Conservation (phyloP, 2,888 invertebrate genomes). For the Opisthograptis luteolata region DNA sequence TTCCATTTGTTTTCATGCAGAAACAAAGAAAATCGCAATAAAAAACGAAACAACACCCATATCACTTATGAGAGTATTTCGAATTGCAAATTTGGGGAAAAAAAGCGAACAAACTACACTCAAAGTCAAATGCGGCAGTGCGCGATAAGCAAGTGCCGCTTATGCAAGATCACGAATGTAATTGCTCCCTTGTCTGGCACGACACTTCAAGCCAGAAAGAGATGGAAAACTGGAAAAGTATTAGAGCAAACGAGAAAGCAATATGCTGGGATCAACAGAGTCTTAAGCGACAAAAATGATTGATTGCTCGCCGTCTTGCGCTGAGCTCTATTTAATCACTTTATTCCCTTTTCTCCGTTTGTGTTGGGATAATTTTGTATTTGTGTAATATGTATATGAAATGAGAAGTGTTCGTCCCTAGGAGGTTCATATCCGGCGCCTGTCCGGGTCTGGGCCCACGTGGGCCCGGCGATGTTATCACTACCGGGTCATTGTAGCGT, state of each 20-base stretch:
- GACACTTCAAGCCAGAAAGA: constrained; percentile 82
- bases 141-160: constrained; percentile 83
- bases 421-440: constrained; percentile 73
- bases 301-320: constrained; percentile 83
- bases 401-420: constrained; percentile 71
- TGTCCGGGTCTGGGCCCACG: constrained; percentile 62
- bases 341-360: constrained; percentile 85
- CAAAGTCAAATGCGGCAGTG: constrained; percentile 81
- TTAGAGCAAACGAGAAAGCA: constrained; percentile 59
- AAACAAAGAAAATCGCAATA: constrained; percentile 42
- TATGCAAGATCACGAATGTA: constrained; percentile 86
- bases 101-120: constrained; percentile 78
- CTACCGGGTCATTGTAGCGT: constrained; percentile 56
- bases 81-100: constrained; percentile 82
- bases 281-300: constrained; percentile 84
- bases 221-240: constrained; percentile 48
- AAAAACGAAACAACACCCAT: constrained; percentile 58
- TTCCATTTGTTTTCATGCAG: constrained; percentile 31
- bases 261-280: constrained; percentile 67
- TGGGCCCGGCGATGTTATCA: constrained; percentile 70
- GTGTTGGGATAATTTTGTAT: constrained; percentile 83
- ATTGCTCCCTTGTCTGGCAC: constrained; percentile 85
- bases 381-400: constrained; percentile 83
- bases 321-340: constrained; percentile 86
- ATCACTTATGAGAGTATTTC: constrained; percentile 70